Base-by-base conservation (phyloP, 2,888 invertebrate species). In the Hirudinaria manillensis region DNA sequence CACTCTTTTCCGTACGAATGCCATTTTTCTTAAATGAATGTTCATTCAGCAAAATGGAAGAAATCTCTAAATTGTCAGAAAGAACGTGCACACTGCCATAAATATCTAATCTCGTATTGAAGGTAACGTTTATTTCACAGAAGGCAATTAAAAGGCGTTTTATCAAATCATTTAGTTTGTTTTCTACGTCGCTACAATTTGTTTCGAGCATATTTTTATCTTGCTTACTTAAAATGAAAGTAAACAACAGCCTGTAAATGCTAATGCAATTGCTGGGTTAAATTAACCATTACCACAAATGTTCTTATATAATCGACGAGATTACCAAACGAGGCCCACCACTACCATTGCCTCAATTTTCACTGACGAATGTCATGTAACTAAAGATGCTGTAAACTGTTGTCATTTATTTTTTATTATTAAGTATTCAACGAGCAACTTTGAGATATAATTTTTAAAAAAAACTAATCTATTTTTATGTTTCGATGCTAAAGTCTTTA, bases 1-100 rank as follows among this genome's bases (percentile, higher is more conserved):
- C 29, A 61, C 24, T 24, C 24, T 61, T 24, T 7, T 61, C 61
- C 24, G 29, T 29, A n/a, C 61, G 24, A 61, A 29, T 29, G 61
- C 61, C 24, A 29, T 68, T 68, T n/a, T 68, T 32, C n/a, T 74
- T 68, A 32, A 34, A 32, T 13, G 36, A 68, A 68, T 76, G 74
- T 61, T 76, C 76, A 67, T 76, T 76, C 27, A 76, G 76, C 38
- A 76, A 67, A 21, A 76, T 61, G 29, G 68, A 70, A 24, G 65
- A 51, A 29, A 76, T n/a, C 56, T 76, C 76, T 34, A n/a, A 38
- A 61, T 70, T 72, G 27, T 76, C 76, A 16, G 76, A 45, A 32
- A 65, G 76, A 24, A 76, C 70, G 51, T 76, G 76, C 19, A 76
- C 67, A 56, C 74, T 74, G 27, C 76, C 76, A 34, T 74, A 76